Base-by-base conservation (phyloP, 2,888 invertebrate genomes). In the Tenthredo scrophulariae region DNA sequence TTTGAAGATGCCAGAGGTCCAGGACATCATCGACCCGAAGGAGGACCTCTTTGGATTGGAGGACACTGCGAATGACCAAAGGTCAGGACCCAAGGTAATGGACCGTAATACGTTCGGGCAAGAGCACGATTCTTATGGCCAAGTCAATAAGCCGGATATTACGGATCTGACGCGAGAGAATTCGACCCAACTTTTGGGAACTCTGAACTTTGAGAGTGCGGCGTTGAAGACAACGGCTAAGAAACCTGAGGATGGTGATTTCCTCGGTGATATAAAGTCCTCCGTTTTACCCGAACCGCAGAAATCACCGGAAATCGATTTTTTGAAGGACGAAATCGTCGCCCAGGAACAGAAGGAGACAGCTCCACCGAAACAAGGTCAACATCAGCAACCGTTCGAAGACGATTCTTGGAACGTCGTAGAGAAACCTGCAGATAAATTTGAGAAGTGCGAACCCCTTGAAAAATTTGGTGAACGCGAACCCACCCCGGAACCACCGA, bases 261-360 rank as follows among this genome's bases (percentile, higher is more conserved):
- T 89, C 18, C 10, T 88, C 40, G 86, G 85, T n/a, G 88, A 89
- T 54, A 85, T 91, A 62, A 88, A 86, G 58, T 88, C 90, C 7
- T 89, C 90, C 29, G 88, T 89, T 18, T 84, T 90, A n/a, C 90
- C 91, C 10, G 87, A 85, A 54, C 90, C 90, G 5, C 87, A 90
- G 77, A 89, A 88, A 40, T 88, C 91, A 1, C 89, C 91, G 54
- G 87, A 88, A 65, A 85, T 88, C 15, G 90, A 91, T 72, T 89
- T 89, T 58, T 87, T 90, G 58, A 87, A 84, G 37, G 90, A 90
- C 33, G 89, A 89, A 43, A 83, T 86, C 13, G 18, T 29, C 62
- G 26, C 10, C 4, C 70, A 33, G 22, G 65, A 84, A 13, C 58
- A 84, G 22, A 58, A 83, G 15, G 72, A 84, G 4, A 29, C 54